Evolutionary conservation across 2,888 invertebrate genomes (phyloP).

Genomic region (Parapristionchus giblindavisi): DNA sequence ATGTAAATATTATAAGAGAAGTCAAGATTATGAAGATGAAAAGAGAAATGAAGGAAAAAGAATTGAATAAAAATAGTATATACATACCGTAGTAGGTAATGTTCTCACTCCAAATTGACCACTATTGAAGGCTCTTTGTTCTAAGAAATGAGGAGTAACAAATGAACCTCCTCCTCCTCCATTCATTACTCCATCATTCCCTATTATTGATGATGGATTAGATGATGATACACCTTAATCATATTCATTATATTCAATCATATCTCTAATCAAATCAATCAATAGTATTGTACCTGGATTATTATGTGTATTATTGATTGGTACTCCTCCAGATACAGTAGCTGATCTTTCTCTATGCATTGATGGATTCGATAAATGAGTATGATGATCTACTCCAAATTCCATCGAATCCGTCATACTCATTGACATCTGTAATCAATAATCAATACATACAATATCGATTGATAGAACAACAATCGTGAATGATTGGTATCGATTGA

Average conservation of each 20-base stretch:
- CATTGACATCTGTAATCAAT: conserved; percentile 17
- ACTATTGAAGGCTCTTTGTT: conserved; percentile 34
- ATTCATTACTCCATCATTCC: not conserved
- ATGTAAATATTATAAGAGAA: too few species aligned
- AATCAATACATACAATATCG: too few species aligned
- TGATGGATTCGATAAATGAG: not conserved
- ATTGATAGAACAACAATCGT: too few species aligned
- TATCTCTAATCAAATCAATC: too few species aligned
- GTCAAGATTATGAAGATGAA: too few species aligned
- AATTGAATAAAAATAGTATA: not conserved
- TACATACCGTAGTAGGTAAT: conserved; percentile 16
- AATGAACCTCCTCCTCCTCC: not conserved
- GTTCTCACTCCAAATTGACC: conserved; percentile 24
- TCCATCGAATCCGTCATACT: conserved; percentile 35
- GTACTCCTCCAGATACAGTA: too few species aligned
- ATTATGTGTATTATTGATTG: too few species aligned
- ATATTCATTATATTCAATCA: too few species aligned
- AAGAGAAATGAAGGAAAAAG: not conserved
- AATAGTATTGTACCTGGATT: too few species aligned
- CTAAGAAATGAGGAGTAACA: not conserved
- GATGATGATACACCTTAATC: not conserved
- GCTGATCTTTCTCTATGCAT: not conserved
- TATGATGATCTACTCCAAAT: conserved; percentile 24
- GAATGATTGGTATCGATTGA: too few species aligned
- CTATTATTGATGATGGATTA: not conserved